Evolutionary conservation across 1,140 invertebrate species (phyloP).

Genomic region (Acromyrmex heyeri): DNA sequence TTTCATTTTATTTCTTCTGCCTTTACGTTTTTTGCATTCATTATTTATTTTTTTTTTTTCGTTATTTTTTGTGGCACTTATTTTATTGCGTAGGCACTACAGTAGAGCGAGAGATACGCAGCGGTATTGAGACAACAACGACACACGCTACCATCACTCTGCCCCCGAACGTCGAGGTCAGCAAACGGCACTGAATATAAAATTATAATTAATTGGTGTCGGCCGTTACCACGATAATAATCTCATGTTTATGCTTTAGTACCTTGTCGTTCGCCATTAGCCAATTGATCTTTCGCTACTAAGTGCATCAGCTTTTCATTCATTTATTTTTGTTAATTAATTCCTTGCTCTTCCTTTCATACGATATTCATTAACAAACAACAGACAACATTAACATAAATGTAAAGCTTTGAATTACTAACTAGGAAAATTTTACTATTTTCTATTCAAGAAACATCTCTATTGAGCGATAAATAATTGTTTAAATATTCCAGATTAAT

Average conservation of each 20-base stretch:
- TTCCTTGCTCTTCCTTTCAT: background rate
- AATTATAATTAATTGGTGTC: conserved; percentile 70
- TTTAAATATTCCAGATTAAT: conserved; percentile 82
- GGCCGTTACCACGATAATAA: conserved; percentile 68
- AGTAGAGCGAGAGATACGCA: conserved; percentile 85
- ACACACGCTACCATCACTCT: conserved; percentile 86
- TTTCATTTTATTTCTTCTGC: conserved; percentile 48
- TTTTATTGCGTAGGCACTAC: conserved; percentile 82
- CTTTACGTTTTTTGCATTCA: conserved; percentile 70
- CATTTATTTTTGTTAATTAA: conserved; percentile 37
- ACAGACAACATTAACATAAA: conserved; percentile 40
- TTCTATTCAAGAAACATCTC: background rate
- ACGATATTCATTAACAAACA: conserved; percentile 14
- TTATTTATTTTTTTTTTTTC: conserved; percentile 75
- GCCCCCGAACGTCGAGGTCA: conserved; percentile 85
- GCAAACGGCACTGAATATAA: conserved; percentile 74
- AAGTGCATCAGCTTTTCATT: conserved; percentile 41
- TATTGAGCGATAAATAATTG: background rate
- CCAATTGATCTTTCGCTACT: conserved; percentile 32
- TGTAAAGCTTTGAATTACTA: conserved; percentile 51
- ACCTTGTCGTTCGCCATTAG: conserved; percentile 47
- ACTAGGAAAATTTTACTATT: background rate
- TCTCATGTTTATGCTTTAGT: conserved; percentile 57
- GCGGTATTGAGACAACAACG: conserved; percentile 85
- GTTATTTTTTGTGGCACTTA: conserved; percentile 73